Percentiles rank a stretch among this genome's conserved stretches.
These are phyloP conservation scores for Phorcus lineatus DNA, from an alignment of 2,888 invertebrate species.

Conservation along the genomic window DNA sequence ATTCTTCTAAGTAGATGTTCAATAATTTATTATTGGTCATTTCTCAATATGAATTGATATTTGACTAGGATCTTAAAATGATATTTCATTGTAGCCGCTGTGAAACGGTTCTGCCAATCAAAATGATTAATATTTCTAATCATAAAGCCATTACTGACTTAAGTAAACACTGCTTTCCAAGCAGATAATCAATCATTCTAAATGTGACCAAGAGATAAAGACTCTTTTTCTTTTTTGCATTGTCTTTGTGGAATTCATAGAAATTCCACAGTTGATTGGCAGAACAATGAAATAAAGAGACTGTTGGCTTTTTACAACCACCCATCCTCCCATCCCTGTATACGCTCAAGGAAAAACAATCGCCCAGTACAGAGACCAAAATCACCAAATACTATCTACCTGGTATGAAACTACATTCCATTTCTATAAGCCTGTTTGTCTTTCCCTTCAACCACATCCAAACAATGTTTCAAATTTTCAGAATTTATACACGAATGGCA, in stretches of 20 bases:
- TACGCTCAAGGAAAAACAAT: background rate
- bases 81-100: no score
- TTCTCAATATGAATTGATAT: no score
- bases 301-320: background rate
- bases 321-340: background rate
- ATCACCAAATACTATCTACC: background rate
- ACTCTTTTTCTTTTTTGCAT: no score
- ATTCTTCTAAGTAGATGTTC: no score
- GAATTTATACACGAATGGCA: slow-evolving; percentile 11
- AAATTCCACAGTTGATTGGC: background rate
- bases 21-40: no score
- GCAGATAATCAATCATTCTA: no score
- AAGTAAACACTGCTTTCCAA: no score
- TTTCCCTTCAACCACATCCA: background rate
- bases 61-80: no score
- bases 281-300: background rate
- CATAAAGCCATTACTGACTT: no score
- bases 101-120: no score
- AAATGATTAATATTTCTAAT: no score
- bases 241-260: background rate
- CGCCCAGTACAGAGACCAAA: background rate
- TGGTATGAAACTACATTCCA: background rate
- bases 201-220: no score
- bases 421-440: background rate
- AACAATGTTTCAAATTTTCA: slow-evolving; percentile 20